phyloP scores from a whole-genome alignment of 2,797 vertebrate species.

The Rhinatrema bivittatum region DNA sequence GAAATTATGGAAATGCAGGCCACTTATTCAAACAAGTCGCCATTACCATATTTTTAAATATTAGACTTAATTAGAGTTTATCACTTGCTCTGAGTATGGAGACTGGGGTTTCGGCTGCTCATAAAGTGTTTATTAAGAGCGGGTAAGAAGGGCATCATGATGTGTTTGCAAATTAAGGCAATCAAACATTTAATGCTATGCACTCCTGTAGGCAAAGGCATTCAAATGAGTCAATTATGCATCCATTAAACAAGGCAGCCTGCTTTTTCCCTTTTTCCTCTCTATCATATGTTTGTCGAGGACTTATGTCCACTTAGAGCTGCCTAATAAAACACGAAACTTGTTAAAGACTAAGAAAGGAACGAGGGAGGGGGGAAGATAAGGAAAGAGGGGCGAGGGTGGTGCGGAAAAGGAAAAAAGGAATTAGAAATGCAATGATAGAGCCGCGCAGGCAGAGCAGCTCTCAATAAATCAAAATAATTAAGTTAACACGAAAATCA shows the following conservation, averaged over 20 bases:
- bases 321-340: constrained; percentile 80
- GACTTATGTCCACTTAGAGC: constrained; percentile 67
- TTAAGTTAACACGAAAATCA: constrained; percentile 70
- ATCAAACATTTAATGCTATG: constrained; percentile 99
- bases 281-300: constrained; percentile 8
- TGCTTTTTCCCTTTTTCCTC: constrained; percentile 2
- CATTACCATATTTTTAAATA: constrained; percentile 98
- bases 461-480: constrained; percentile 85
- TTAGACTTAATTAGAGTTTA: constrained; percentile 98
- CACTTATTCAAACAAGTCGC: constrained; percentile 84
- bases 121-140: constrained; percentile 99
- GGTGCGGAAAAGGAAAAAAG: constrained; percentile 38
- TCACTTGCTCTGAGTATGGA: constrained; percentile 76
- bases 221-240: constrained; percentile 99
- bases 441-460: constrained; percentile 55
- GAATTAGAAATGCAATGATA: constrained; percentile 51
- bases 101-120: constrained; percentile 81
- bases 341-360: constrained; percentile 58
- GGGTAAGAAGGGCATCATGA: constrained; percentile 95
- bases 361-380: constrained; percentile 37
- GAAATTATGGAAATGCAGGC: constrained; percentile 89
- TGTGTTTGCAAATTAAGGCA: constrained; percentile 97
- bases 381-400: constrained; percentile 21
- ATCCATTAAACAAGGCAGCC: constrained; percentile 78
- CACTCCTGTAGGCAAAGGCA: constrained; percentile 97